These are phyloP conservation scores for Dipodomys ordii DNA, from an alignment of 2,113 vertebrate genomes.

Conservation along the genomic window DNA sequence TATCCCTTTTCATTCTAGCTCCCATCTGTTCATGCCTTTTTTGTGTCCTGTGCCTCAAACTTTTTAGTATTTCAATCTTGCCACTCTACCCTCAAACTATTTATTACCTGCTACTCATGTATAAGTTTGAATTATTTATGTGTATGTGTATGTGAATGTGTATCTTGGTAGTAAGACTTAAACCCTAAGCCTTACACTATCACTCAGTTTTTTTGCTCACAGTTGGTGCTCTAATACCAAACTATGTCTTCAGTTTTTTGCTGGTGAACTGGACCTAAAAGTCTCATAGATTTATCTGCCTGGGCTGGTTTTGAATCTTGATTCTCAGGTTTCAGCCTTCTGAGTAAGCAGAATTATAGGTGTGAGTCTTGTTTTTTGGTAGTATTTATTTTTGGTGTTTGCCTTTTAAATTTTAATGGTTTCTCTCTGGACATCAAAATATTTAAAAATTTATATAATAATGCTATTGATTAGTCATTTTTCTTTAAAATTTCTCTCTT, in stretches of 20 bases:
- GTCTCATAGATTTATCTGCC: too few species aligned
- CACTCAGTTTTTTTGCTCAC: too few species aligned
- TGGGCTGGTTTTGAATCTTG: too few species aligned
- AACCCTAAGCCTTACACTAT: too few species aligned
- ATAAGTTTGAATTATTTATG: neutral
- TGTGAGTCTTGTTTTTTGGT: neutral
- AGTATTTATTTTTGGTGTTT: neutral
- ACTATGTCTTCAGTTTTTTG: too few species aligned
- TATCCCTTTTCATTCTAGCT: neutral
- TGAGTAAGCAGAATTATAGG: too few species aligned
- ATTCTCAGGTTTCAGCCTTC: too few species aligned
- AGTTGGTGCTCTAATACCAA: too few species aligned
- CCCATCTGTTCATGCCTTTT: neutral
- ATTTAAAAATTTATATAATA: slow-evolving; percentile 52
- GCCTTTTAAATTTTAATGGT: neutral
- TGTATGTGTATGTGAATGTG: neutral
- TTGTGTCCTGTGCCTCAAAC: neutral
- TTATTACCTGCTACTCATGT: neutral
- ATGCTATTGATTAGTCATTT: slow-evolving; percentile 15
- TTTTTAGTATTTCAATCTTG: neutral
- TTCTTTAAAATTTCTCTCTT: slow-evolving; percentile 39
- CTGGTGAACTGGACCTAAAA: too few species aligned
- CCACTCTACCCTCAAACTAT: neutral
- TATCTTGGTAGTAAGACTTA: too few species aligned
- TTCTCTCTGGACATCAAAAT: slow-evolving; percentile 33